A percentile compares a stretch with the other conserved stretches of the same genome.
Conservation (phyloP, 2,888 invertebrate species). For the Mythimna pallens region DNA sequence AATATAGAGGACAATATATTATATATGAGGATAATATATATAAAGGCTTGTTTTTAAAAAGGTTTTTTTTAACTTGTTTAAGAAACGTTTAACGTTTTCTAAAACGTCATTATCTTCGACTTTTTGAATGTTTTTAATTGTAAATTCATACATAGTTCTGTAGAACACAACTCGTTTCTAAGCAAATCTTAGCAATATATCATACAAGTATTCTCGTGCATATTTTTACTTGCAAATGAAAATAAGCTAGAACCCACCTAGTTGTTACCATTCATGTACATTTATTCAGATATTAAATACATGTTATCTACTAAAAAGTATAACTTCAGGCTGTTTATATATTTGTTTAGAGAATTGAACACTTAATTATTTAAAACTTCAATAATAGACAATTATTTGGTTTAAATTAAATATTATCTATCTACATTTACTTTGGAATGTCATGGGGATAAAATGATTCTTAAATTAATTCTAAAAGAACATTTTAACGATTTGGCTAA, state of each 20-base stretch:
- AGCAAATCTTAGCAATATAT: conserved; percentile 54
- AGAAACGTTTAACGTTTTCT: conserved; percentile 46
- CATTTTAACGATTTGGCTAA: conserved; percentile 56
- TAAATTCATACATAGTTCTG: not conserved
- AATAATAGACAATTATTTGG: conserved; percentile 76
- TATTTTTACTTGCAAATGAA: conserved; percentile 31
- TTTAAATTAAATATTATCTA: conserved; percentile 70
- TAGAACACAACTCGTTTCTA: conserved; percentile 11
- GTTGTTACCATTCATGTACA: conserved; percentile 27
- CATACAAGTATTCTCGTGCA: conserved; percentile 10
- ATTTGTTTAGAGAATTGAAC: conserved; percentile 73
- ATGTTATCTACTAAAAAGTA: conserved; percentile 55
- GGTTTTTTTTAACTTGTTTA: not conserved
- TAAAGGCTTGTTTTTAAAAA: too few species aligned
- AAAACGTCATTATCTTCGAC: not conserved
- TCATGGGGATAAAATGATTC: conserved; percentile 62
- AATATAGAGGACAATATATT: not conserved
- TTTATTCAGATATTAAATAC: conserved; percentile 35
- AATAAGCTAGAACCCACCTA: conserved; percentile 36
- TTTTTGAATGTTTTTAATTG: not conserved
- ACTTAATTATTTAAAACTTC: conserved; percentile 74
- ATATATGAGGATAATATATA: too few species aligned
- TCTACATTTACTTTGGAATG: conserved; percentile 75
- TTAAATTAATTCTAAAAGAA: conserved; percentile 38
- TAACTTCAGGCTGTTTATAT: conserved; percentile 61